A percentile compares a stretch with the other conserved stretches of the same genome.
These are phyloP conservation scores for Muscina levida DNA, from an alignment of 2,888 invertebrate species.

Conservation along the genomic window DNA sequence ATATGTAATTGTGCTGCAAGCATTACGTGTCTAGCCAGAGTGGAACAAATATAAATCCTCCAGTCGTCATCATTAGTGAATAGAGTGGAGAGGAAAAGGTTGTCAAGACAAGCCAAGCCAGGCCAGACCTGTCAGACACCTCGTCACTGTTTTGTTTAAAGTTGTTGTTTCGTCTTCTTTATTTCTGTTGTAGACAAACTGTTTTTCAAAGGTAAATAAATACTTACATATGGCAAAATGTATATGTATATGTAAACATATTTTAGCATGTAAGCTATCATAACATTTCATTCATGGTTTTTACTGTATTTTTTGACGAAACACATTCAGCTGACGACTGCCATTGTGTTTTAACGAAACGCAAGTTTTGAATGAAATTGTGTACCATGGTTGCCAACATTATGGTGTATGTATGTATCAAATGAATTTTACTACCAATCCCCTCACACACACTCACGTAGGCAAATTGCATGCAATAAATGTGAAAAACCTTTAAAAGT, in stretches of 20 bases:
- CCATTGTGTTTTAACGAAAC: not conserved
- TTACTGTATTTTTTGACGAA: not conserved
- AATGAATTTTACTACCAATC: not conserved
- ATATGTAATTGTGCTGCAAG: not conserved
- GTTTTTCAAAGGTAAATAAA: no score
- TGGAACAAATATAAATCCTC: not conserved
- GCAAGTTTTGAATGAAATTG: not conserved
- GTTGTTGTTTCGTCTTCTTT: no score
- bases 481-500: no score
- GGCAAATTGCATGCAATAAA: no score
- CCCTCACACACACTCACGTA: no score
- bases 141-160: not conserved
- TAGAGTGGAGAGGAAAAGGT: not conserved
- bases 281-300: conserved; percentile 15
- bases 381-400: conserved; percentile 4
- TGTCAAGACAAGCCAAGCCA: not conserved
- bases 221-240: no score
- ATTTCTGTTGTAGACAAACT: no score
- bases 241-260: not conserved
- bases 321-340: not conserved
- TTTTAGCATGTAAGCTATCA: not conserved
- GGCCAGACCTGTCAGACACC: conserved; percentile 8
- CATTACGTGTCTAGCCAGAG: conserved; percentile 26
- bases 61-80: not conserved
- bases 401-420: not conserved